Conservation (phyloP, 2,797 vertebrate species). For the Cephalopachus bancanus region DNA sequence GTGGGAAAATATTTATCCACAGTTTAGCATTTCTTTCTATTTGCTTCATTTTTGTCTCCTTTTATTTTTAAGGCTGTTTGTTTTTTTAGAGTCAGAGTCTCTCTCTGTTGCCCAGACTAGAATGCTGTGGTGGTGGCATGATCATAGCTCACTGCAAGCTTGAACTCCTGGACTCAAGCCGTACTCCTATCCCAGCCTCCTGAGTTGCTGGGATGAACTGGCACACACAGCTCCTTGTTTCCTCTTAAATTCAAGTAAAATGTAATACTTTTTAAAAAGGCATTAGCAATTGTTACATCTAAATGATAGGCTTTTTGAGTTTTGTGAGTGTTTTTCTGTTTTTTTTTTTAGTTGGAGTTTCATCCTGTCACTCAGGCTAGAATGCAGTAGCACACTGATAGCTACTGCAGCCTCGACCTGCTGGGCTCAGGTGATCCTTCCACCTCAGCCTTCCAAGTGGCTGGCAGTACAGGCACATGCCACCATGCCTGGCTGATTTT, state of each 20-base stretch:
- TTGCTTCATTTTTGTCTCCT: too few species aligned
- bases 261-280: not conserved
- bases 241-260: conserved; percentile 14
- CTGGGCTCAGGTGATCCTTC: not conserved
- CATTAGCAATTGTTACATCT: not conserved
- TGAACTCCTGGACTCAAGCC: not conserved
- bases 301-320: not conserved
- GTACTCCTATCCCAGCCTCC: not conserved
- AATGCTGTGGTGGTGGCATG: too few species aligned
- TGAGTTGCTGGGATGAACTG: not conserved
- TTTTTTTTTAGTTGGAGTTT: not conserved
- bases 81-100: too few species aligned
- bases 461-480: too few species aligned
- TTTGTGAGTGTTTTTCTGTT: not conserved
- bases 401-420: not conserved
- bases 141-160: not conserved
- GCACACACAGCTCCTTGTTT: not conserved
- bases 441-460: not conserved
- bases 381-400: not conserved
- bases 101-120: too few species aligned
- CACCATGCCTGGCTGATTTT: too few species aligned
- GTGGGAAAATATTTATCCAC: not conserved
- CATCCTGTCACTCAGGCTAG: not conserved
- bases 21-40: not conserved
- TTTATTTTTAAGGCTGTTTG: too few species aligned